phyloP scores from a whole-genome alignment of 2,888 invertebrate genomes.

The Bellardia bayeri region DNA sequence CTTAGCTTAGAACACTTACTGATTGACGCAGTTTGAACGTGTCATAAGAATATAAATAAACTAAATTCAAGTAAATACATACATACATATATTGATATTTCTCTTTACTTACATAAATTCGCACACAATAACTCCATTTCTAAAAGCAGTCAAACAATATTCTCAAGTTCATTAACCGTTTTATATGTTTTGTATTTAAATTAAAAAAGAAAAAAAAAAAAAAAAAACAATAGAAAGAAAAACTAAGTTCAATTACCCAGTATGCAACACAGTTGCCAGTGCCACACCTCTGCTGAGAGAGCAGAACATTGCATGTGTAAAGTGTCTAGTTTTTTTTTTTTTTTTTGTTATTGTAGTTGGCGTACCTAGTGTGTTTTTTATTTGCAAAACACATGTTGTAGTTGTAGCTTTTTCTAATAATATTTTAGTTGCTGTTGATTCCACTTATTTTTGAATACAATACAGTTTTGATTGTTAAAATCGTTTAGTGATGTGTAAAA shows the following conservation, averaged over 20 bases:
- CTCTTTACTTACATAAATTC: not conserved
- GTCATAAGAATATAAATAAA: slow-evolving; percentile 18
- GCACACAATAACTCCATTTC: slow-evolving; percentile 13
- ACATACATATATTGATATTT: not conserved
- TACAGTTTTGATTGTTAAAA: slow-evolving; percentile 22
- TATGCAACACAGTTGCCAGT: slow-evolving; percentile 10
- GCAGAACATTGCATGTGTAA: not conserved
- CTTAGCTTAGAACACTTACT: slow-evolving; percentile 10
- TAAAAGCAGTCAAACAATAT: not conserved
- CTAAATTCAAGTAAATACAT: not conserved
- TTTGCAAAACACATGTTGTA: slow-evolving; percentile 21
- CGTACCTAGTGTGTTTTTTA: not conserved
- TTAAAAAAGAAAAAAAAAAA: not conserved
- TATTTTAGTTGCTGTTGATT: not conserved
- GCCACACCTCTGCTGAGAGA: slow-evolving; percentile 30
- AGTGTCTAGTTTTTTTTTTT: not conserved
- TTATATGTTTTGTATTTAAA: slow-evolving; percentile 33
- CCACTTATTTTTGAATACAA: not conserved
- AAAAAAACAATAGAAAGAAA: slow-evolving; percentile 7
- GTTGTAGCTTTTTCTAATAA: slow-evolving; percentile 23
- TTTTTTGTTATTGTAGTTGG: not conserved
- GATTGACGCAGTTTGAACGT: slow-evolving; percentile 28
- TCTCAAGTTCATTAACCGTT: slow-evolving; percentile 56
- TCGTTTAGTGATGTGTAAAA: slow-evolving; percentile 36
- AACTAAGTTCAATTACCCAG: slow-evolving; percentile 45